Base-by-base conservation (phyloP, 1,140 invertebrate species). In the Drosophila ercepeae region DNA sequence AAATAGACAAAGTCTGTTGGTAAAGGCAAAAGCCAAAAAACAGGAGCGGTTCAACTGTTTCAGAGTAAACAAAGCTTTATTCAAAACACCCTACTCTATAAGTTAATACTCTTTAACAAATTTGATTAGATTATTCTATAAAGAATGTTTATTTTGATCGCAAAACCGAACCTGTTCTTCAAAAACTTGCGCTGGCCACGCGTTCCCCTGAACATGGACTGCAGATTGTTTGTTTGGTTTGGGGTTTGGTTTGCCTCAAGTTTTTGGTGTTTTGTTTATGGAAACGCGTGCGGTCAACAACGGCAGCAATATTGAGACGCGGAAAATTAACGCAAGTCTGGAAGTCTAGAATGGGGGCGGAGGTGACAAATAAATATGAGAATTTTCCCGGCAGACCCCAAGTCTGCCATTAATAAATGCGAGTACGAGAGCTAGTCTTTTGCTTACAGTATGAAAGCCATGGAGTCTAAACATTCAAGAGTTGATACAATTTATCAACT, bases 211-310 rank as follows among this genome's bases (percentile, higher is more conserved):
- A 32, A 32, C 29, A 32, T 69, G 52, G 59, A 34, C 19, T 71
- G 65, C 46, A 49, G 42, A 48, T 41, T 71, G 60, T 77, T 53
- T 70, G 57, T 68, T 86, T 82, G 83, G 79, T 21, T 73, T 73
- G 61, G 53, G 49, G 57, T 73, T 63, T 73, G 68, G 72, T 65
- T 68, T 58, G 41, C 49, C 60, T 74, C 72, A 64, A 67, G 58
- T 75, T 74, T 67, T 54, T 46, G 58, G 34, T 57, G 39, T 58
- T 75, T 88, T 86, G 82, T 89, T 86, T 86, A 86, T 79, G 67
- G 53, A 88, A 82, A 89, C 82, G 82, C 82, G 82, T 86, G 82
- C 82, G 82, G 82, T 78, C 81, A 68, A 83, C 59, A 82, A 83
- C 69, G 73, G 58, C 72, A 71, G 42, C 70, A 58, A 53, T 63